Conservation (phyloP, 2,888 invertebrate species). For the Eubasilissa splendida region DNA sequence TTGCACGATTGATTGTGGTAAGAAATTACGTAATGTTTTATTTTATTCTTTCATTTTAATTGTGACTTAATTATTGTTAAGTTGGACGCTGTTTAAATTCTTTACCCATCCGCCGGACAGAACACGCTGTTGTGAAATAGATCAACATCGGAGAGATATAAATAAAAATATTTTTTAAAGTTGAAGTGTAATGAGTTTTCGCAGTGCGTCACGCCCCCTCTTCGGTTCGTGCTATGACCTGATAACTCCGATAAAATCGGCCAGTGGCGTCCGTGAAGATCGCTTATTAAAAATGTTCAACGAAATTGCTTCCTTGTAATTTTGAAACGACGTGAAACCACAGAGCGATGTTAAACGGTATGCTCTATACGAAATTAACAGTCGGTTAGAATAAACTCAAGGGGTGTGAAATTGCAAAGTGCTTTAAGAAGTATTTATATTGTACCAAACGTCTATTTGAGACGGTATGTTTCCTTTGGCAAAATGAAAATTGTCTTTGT, state of each 20-base stretch:
- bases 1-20: too few species aligned
- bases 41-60: too few species aligned
- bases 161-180: too few species aligned
- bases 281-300: constrained; percentile 39
- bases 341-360: not conserved
- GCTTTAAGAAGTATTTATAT: too few species aligned
- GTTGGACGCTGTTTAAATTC: too few species aligned
- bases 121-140: not conserved
- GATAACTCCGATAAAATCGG: not conserved
- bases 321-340: not conserved
- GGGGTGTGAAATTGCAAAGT: not conserved
- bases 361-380: not conserved
- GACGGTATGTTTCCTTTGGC: too few species aligned
- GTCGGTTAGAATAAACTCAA: not conserved
- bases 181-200: not conserved
- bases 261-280: not conserved
- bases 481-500: too few species aligned
- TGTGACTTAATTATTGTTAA: too few species aligned
- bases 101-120: not conserved
- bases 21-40: too few species aligned
- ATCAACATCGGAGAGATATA: too few species aligned
- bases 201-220: not conserved
- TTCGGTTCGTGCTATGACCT: not conserved
- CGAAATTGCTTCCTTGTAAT: constrained; percentile 31
- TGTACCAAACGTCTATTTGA: too few species aligned